Percentiles rank a stretch among this genome's conserved stretches.
Evolutionary conservation across 2,888 invertebrate species (phyloP).

Genomic region (Pasiphila rectangulata): DNA sequence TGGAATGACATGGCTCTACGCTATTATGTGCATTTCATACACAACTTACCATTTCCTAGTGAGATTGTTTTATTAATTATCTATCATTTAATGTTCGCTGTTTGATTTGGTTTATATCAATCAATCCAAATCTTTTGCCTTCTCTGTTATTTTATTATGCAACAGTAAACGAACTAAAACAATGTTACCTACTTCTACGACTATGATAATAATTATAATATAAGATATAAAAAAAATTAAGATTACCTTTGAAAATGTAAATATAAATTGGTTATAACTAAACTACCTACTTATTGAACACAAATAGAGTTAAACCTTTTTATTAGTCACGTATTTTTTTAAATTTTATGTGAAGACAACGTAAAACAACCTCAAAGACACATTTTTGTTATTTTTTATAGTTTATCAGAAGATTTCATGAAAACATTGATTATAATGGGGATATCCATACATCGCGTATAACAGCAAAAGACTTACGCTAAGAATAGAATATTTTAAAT

Average conservation of each 20-base stretch:
- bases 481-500: not conserved
- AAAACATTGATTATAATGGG: not conserved
- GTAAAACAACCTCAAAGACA: conserved; percentile 2
- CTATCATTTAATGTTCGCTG: too few relatives aligned
- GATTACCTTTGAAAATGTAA: too few relatives aligned
- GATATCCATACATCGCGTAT: not conserved
- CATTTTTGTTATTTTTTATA: not conserved
- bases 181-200: too few relatives aligned
- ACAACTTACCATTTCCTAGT: not conserved
- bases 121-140: too few relatives aligned
- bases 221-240: too few relatives aligned
- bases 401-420: not conserved
- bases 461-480: not conserved
- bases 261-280: not conserved
- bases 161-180: too few relatives aligned
- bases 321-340: not conserved
- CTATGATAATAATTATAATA: too few relatives aligned
- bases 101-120: too few relatives aligned
- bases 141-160: too few relatives aligned
- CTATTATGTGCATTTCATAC: not conserved
- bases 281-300: conserved; percentile 6
- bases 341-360: conserved; percentile 2
- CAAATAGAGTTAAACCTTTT: too few relatives aligned
- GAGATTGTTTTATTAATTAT: not conserved
- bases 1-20: conserved; percentile 18